Percentiles rank a stretch among this genome's conserved stretches.
Evolutionary conservation across 1,140 invertebrate species (phyloP).

Genomic region (Oppia nitens): DNA sequence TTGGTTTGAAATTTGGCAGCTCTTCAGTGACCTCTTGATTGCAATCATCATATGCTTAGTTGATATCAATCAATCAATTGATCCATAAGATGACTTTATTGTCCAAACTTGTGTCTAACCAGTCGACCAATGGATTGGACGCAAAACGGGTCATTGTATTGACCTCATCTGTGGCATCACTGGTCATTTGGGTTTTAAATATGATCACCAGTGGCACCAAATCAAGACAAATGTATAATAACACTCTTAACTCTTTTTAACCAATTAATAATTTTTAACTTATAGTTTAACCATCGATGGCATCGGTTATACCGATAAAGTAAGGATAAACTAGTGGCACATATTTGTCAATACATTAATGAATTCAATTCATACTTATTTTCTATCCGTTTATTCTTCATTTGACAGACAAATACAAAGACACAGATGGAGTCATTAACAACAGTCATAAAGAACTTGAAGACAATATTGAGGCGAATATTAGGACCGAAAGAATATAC

Average conservation of each 20-base stretch:
- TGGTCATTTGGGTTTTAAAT: neutral
- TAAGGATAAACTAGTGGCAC: neutral
- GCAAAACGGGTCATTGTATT: neutral
- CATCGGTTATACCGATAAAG: neutral
- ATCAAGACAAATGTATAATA: neutral
- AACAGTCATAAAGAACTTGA: neutral
- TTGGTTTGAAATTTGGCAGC: too few relatives aligned
- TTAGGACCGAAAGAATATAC: slow-evolving; percentile 3
- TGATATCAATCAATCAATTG: too few relatives aligned
- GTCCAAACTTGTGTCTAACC: too few relatives aligned
- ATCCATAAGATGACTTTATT: too few relatives aligned
- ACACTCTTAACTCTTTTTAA: neutral
- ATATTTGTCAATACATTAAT: neutral
- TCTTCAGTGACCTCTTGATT: too few relatives aligned
- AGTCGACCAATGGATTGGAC: too few relatives aligned
- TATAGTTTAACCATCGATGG: neutral
- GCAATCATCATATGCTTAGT: too few relatives aligned
- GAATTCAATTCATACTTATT: neutral
- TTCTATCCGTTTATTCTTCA: neutral
- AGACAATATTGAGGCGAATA: slow-evolving; percentile 2
- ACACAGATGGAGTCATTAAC: neutral
- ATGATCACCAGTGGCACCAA: too few relatives aligned
- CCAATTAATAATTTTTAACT: neutral
- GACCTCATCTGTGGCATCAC: neutral
- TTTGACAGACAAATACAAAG: neutral